Base-by-base conservation (phyloP, 2,888 invertebrate species). In the Drosophila vallismaia region DNA sequence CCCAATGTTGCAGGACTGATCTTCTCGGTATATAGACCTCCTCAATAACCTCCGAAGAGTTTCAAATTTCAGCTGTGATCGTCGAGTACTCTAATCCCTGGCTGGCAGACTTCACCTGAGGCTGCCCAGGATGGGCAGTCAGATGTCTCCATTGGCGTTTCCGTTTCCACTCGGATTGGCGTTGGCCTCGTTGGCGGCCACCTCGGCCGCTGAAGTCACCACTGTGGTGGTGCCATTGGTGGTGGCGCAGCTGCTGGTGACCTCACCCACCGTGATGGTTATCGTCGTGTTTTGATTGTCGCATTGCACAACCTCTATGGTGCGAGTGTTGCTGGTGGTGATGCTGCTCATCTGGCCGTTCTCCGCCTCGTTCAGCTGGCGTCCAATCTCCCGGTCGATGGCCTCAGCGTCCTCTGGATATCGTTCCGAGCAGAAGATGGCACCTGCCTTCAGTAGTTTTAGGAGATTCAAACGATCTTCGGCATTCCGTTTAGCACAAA, bases 401-500 rank as follows among this genome's bases (percentile, higher is more conserved):
- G 90, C 90, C 76, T 91, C 91, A 10, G 91, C 91, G 73, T 91
- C 91, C 59, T 91, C 91, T 19, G 91, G 90, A 88, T 91, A 91
- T 9, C 90, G 90, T 75, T 91, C 91, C 14, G 91, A 91, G 71
- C 91, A 91, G 55, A 91, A 91, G 29, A 91, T 91, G 45, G 91
- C 91, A 4, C 91, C 91, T n/a, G 91, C 91, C 64, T 90, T 90
- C 7, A 91, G 95, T 79, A 97, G 92, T 92, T 96, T 95, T 89
- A 97, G 92, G 89, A 97, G 93, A 92, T 96, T 96, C 94, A 97
- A 94, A 53, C 97, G 96, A 92, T 97, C 96, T 92, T 96, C 95
- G 50, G 96, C 96, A 92, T 96, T 96, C 74, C 96, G 94, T 91
- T 96, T 96, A 89, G 97, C 97, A 86, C 95, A 94, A 80, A 96